Base-by-base conservation (phyloP, 2,797 vertebrate genomes). In the Oreortyx pictus region DNA sequence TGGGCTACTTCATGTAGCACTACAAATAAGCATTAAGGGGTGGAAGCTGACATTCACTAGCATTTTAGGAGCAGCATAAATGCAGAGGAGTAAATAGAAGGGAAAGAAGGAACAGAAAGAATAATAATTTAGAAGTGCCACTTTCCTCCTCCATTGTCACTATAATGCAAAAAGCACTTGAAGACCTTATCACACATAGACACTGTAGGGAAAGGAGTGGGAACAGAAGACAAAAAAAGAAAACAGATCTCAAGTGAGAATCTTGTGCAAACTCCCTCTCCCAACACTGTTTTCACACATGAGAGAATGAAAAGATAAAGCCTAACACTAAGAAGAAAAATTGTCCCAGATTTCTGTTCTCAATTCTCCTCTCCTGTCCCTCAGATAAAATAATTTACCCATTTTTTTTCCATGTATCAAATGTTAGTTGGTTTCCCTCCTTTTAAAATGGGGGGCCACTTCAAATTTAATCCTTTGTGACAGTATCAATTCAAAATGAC, bases 131-230 rank as follows among this genome's bases (percentile, higher is more conserved):
- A 4, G 15, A 25, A 88, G 33, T 5, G 22, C 25, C 4, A 5
- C n/a, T 61, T 49, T 7, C 0, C 54, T 7, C 19, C 50, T 61
- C 18, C 0, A 0, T 5, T 41, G 3, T 88, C 35, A 72, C 25
- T 83, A 5, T 20, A 73, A 72, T 0, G 4, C 4, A 71, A 44
- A 67, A 64, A 41, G 50, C 52, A 6, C 39, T 3, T 2, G 15
- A 14, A 11, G 49, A 31, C 39, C 37, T 62, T 54, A 65, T 15
- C 75, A 31, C 54, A 43, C 25, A 66, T 6, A 49, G 88, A 67
- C 35, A 44, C 12, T 3, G 2, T 19, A 64, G 24, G 31, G 24
- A 72, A 1, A 4, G 11, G 62, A 23, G 22, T 60, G 15, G 24
- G 27, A 82, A 18, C 7, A 3, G 44, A 59, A 64, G 25, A 60